Evolutionary conservation across 2,888 invertebrate genomes (phyloP).

Genomic region (Hetaerina titia): DNA sequence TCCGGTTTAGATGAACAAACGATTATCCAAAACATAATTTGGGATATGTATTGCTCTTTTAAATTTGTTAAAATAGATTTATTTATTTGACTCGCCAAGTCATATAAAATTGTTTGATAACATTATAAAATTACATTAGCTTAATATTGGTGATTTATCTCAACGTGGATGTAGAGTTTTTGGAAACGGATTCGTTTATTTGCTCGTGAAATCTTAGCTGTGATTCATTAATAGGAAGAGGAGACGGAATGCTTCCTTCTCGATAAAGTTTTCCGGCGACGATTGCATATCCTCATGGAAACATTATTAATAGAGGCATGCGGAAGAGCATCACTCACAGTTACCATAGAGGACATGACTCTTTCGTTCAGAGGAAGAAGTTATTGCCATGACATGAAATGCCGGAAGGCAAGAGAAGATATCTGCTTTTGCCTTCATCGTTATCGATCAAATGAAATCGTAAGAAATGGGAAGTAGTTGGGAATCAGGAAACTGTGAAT

Average conservation of each 20-base stretch:
- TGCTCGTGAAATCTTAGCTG: background rate
- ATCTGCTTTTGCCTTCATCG: background rate
- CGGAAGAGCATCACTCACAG: background rate
- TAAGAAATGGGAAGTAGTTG: background rate
- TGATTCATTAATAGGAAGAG: background rate
- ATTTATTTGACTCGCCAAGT: too few relatives aligned
- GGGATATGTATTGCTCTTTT: too few relatives aligned
- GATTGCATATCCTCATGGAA: background rate
- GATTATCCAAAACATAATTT: too few relatives aligned
- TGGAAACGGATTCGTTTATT: background rate
- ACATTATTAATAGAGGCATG: background rate
- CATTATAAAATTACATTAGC: too few relatives aligned
- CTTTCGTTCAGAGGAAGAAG: background rate
- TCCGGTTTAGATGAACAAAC: too few relatives aligned
- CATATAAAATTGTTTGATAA: too few relatives aligned
- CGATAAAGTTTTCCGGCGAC: background rate
- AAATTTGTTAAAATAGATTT: too few relatives aligned
- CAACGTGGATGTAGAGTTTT: background rate
- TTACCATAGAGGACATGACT: background rate
- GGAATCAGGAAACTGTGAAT: too few relatives aligned
- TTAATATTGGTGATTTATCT: too few relatives aligned
- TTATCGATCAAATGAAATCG: background rate
- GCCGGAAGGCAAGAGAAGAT: background rate
- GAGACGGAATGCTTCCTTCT: background rate
- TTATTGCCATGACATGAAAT: background rate